Evolutionary conservation across 2,888 invertebrate genomes (phyloP).

Genomic region (Thelaira solivaga): DNA sequence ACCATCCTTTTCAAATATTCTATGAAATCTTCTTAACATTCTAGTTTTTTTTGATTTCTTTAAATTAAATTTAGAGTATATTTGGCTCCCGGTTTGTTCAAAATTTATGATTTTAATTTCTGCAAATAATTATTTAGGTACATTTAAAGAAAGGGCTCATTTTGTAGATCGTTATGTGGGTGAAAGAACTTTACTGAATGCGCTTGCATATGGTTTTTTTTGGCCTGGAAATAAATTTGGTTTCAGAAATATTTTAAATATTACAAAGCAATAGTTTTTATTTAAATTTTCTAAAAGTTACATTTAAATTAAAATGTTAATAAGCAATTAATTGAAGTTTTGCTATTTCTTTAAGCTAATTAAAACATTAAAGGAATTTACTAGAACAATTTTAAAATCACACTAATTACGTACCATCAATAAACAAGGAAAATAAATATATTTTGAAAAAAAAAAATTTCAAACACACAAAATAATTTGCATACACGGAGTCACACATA

Average conservation of each 20-base stretch:
- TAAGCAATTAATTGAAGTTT: conserved; percentile 25
- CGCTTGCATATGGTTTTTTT: too few species aligned
- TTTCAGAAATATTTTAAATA: background rate
- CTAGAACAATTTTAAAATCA: conserved; percentile 33
- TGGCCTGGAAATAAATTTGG: too few species aligned
- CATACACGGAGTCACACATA: background rate
- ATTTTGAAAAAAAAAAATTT: background rate
- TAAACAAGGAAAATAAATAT: conserved; percentile 23
- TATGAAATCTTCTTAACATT: too few species aligned
- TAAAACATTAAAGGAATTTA: conserved; percentile 31
- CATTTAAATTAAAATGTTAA: conserved; percentile 12
- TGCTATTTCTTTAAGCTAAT: conserved; percentile 39
- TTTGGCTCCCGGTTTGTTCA: too few species aligned
- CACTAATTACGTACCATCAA: conserved; percentile 38
- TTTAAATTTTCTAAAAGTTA: background rate
- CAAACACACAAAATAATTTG: background rate
- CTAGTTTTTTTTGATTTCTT: too few species aligned
- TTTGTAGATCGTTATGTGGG: too few species aligned
- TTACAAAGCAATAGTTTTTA: background rate
- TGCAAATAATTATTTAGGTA: too few species aligned
- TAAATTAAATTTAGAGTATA: too few species aligned
- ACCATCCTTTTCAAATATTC: too few species aligned
- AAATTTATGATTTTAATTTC: too few species aligned
- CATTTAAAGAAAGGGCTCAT: too few species aligned
- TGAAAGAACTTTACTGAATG: too few species aligned